Evolutionary conservation across 2,797 vertebrate genomes (phyloP).

Genomic region (Mus minutoides): DNA sequence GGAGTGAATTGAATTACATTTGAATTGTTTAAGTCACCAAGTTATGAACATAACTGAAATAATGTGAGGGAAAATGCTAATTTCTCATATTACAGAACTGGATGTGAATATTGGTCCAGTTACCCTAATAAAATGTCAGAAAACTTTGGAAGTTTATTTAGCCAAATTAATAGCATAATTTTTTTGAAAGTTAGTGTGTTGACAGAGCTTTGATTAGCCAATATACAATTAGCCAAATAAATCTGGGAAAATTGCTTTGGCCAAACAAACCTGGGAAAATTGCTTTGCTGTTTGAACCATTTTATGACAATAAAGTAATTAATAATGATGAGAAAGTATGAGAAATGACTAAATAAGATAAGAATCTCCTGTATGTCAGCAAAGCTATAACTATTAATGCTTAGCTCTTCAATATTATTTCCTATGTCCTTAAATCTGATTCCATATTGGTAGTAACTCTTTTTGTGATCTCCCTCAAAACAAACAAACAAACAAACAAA

Average conservation of each 20-base stretch:
- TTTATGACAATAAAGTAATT: conserved; percentile 34
- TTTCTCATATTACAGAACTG: conserved; percentile 27
- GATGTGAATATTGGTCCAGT: conserved; percentile 38
- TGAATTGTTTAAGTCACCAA: conserved; percentile 63
- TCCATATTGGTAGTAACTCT: not conserved
- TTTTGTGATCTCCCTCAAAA: not conserved
- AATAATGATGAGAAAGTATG: conserved; percentile 4
- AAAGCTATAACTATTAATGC: not conserved
- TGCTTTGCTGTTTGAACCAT: not conserved
- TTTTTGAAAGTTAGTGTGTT: conserved; percentile 29
- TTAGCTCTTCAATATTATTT: not conserved
- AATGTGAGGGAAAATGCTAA: conserved; percentile 56
- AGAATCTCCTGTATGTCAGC: not conserved
- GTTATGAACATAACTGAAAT: conserved; percentile 45
- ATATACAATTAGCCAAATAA: not conserved
- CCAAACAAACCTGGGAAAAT: not conserved
- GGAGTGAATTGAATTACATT: conserved; percentile 51
- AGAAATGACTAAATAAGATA: not conserved
- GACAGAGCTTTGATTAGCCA: conserved; percentile 1
- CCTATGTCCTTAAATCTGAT: not conserved
- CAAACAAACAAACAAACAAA: too few relatives aligned
- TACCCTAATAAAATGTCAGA: conserved; percentile 19
- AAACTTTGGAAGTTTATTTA: conserved; percentile 58
- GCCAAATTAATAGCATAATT: conserved; percentile 35
- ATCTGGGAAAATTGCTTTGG: not conserved